Evolutionary conservation across 2,797 vertebrate species (phyloP).

Genomic region (Melanotaenia maccullochi): DNA sequence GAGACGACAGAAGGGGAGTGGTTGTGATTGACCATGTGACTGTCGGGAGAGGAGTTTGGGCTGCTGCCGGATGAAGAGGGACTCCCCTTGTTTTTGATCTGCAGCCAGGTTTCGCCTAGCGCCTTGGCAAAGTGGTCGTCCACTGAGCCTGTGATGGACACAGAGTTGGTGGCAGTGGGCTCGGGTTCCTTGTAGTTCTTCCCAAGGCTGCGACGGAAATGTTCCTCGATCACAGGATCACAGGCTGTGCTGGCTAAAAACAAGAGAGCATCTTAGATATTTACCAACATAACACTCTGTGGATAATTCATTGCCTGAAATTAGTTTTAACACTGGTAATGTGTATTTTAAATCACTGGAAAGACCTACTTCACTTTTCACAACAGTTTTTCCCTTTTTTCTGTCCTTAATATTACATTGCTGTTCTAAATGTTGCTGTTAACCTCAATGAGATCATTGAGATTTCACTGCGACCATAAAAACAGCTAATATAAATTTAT

Average conservation of each 20-base stretch:
- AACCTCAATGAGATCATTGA: constrained; percentile 70
- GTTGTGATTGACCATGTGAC: constrained; percentile 94
- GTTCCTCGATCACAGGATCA: constrained; percentile 97
- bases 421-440: constrained; percentile 56
- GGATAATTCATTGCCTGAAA: constrained; percentile 38
- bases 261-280: constrained; percentile 14
- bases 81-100: constrained; percentile 95
- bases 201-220: constrained; percentile 97
- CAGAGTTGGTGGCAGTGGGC: constrained; percentile 92
- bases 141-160: constrained; percentile 97
- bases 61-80: constrained; percentile 89
- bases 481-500: constrained; percentile 49
- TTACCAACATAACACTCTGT: constrained; percentile 29
- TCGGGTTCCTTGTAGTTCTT: constrained; percentile 99
- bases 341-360: constrained; percentile 47
- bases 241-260: constrained; percentile 85
- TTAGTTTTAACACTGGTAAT: constrained; percentile 33
- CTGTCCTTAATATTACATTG: constrained; percentile 27
- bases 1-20: constrained; percentile 97
- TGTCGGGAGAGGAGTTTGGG: constrained; percentile 92
- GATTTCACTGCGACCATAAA: constrained; percentile 60
- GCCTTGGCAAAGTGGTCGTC: constrained; percentile 99
- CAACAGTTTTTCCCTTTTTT: constrained; percentile 22
- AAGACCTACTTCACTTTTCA: constrained; percentile 49
- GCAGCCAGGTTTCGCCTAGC: constrained; percentile 96